Evolutionary conservation across 2,113 vertebrate species (phyloP), one percentile per base, ranked within the genome.

Genomic region (Bubo scandiacus): DNA sequence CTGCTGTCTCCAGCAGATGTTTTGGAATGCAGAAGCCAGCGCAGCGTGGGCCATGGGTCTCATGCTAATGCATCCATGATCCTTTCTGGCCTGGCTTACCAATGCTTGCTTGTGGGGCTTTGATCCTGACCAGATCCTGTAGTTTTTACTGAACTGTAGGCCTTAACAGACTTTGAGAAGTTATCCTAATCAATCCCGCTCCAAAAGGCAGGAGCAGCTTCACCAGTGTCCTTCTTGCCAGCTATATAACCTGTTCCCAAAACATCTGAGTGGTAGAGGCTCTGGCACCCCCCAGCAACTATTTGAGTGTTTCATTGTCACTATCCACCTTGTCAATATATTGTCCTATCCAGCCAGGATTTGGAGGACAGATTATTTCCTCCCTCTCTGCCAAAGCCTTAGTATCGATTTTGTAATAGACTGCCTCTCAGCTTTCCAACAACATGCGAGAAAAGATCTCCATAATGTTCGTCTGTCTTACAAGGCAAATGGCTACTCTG

Each of bases 351-450:
- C 75, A 83, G 55, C 9, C 59, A 58, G 68, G 25, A 38, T 38
- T 30, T n/a, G 42, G 47, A 77, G 40, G 47, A 70, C 22, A 62
- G 45, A 81, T 43, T 78, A 55, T 89, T 95, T 94, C 43, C 36
- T 92, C 16, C 25, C 57, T 75, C 81, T 95, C 91, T 90, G 73
- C 20, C 0, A 3, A 94, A 92, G 36, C 40, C 54, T 63, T 57
- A 17, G 16, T 87, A 57, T 75, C 0, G 4, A 80, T 88, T 94
- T 62, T 96, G 26, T 74, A 57, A 70, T 49, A 59, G 51, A 51
- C 54, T 81, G 20, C 59, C 67, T 93, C 88, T 94, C 59, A 83
- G 75, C 67, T 93, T 96, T 88, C 71, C 79, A 93, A 30, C 38
- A 66, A 62, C 57, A 52, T 15, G 34, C 3, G 8, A 86, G 42